A percentile compares a stretch with the other conserved stretches of the same genome.
phyloP scores from a whole-genome alignment of 2,888 invertebrate species.

The Callinectes sapidus region DNA sequence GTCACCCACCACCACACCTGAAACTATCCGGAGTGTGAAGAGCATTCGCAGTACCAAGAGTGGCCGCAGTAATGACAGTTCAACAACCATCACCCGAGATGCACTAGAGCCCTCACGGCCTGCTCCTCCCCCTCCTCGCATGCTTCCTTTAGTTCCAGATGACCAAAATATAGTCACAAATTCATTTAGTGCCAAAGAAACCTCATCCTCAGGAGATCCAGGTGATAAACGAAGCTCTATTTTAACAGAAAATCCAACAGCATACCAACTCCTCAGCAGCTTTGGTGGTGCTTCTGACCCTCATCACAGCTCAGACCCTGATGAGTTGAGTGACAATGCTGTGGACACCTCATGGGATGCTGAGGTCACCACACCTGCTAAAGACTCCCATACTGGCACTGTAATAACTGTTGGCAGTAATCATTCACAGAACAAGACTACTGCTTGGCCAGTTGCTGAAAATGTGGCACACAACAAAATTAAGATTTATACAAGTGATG shows the following conservation, averaged over 20 bases:
- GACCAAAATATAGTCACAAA: neutral
- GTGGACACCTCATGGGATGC: constrained; percentile 62
- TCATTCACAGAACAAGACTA: neutral
- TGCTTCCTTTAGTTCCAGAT: constrained; percentile 39
- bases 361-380: constrained; percentile 34
- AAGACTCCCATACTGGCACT: constrained; percentile 41
- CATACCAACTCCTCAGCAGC: constrained; percentile 56
- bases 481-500: constrained; percentile 43
- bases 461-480: constrained; percentile 41
- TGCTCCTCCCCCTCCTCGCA: constrained; percentile 56
- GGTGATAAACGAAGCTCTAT: constrained; percentile 53
- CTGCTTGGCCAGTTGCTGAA: neutral
- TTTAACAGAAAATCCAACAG: constrained; percentile 52
- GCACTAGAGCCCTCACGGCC: constrained; percentile 62
- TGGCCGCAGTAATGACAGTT: constrained; percentile 68
- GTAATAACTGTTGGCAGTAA: constrained; percentile 63
- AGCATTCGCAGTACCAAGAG: constrained; percentile 65
- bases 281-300: neutral
- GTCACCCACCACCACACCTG: constrained; percentile 71
- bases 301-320: constrained; percentile 63
- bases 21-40: constrained; percentile 69
- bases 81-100: constrained; percentile 69
- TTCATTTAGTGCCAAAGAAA: constrained; percentile 59
- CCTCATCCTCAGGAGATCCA: neutral
- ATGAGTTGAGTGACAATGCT: constrained; percentile 72